Evolutionary conservation across 2,113 vertebrate species (phyloP).

Genomic region (Vulpes vulpes): DNA sequence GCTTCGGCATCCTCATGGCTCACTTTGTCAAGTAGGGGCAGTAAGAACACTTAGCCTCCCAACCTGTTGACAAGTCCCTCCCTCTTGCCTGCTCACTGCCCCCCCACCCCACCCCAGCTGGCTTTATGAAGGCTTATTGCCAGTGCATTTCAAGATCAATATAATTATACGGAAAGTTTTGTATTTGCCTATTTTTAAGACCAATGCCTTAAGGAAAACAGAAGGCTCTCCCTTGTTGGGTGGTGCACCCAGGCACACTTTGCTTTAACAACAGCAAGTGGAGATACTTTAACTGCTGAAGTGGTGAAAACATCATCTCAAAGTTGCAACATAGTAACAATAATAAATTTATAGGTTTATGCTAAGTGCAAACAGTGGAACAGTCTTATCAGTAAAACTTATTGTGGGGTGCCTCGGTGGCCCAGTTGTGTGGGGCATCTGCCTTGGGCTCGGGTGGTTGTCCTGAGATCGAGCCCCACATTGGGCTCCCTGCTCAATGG

Average conservation of each 20-base stretch:
- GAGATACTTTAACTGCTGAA: not conserved
- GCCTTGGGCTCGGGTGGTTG: too few species aligned
- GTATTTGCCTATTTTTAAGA: constrained; percentile 41
- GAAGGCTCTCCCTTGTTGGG: not conserved
- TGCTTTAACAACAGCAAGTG: not conserved
- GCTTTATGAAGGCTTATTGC: not conserved
- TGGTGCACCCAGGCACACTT: not conserved
- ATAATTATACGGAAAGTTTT: not conserved
- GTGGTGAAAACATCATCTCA: constrained; percentile 1
- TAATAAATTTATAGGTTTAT: not conserved
- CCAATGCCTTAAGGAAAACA: not conserved
- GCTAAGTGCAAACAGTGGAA: not conserved
- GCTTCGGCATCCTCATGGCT: not conserved
- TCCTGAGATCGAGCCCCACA: too few species aligned
- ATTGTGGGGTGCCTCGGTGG: not conserved
- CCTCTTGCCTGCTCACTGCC: not conserved
- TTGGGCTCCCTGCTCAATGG: too few species aligned
- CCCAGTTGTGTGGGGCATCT: too few species aligned
- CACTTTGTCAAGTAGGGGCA: not conserved
- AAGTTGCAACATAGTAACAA: not conserved
- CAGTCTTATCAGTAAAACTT: not conserved
- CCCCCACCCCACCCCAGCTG: not conserved
- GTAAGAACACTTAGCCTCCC: not conserved
- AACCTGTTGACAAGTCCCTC: not conserved
- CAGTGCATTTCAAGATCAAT: not conserved